A percentile compares a stretch with the other conserved stretches of the same genome.
These are phyloP conservation scores for Bradypodion ventrale DNA, from an alignment of 2,797 vertebrate species.

Conservation along the genomic window DNA sequence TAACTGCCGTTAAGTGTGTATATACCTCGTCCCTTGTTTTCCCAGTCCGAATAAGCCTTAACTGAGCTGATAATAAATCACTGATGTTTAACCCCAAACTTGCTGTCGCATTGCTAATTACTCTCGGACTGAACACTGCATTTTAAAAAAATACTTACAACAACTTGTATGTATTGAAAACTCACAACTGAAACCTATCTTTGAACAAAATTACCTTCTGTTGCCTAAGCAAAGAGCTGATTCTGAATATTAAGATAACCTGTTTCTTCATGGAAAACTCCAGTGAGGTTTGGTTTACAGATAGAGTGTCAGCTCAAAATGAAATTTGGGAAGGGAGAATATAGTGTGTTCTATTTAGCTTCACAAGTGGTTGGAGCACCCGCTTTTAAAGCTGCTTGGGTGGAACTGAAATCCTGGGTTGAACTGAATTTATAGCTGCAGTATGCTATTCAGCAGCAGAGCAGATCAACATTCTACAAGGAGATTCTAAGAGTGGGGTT, in stretches of 20 bases:
- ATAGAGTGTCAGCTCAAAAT: not conserved
- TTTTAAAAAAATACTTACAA: not conserved
- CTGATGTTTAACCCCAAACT: too few species aligned
- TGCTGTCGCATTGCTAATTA: too few species aligned
- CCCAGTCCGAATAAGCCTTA: too few species aligned
- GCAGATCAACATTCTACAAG: too few species aligned
- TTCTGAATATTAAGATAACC: constrained; percentile 38
- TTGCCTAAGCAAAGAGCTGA: constrained; percentile 30
- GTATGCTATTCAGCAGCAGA: too few species aligned
- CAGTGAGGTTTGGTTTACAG: not conserved
- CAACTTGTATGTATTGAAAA: not conserved
- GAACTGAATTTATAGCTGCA: too few species aligned
- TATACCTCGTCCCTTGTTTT: too few species aligned
- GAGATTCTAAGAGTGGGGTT: too few species aligned
- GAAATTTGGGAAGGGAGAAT: not conserved
- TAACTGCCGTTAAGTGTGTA: too few species aligned
- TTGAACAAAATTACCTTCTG: constrained; percentile 31
- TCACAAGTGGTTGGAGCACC: not conserved
- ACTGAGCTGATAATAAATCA: too few species aligned
- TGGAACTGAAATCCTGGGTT: not conserved
- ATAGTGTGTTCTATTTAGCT: not conserved
- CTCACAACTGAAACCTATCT: not conserved
- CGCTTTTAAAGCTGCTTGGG: constrained; percentile 10
- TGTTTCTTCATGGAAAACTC: constrained; percentile 37
- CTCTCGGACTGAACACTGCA: too few species aligned